phyloP scores from a whole-genome alignment of 2,888 invertebrate species.

The Catotricha subobsoleta region DNA sequence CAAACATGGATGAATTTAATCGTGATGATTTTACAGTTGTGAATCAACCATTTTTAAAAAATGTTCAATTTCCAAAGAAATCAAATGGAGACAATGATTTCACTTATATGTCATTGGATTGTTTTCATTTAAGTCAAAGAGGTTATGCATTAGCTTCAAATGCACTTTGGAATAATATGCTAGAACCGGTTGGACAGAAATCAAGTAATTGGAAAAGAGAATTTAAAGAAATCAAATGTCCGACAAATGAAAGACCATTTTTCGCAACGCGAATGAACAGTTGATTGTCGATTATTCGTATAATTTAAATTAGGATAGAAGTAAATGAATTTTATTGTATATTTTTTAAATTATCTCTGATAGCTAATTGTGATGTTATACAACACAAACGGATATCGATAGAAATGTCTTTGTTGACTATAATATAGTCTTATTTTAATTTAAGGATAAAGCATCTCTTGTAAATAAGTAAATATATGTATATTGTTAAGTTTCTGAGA shows the following conservation, averaged over 20 bases:
- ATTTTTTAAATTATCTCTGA: too few relatives aligned
- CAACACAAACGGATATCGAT: too few relatives aligned
- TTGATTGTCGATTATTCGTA: too few relatives aligned
- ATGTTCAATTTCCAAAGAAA: slow-evolving; percentile 27
- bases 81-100: slow-evolving; percentile 31
- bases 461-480: too few relatives aligned
- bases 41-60: slow-evolving; percentile 32
- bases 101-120: slow-evolving; percentile 37
- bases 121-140: slow-evolving; percentile 45
- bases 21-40: slow-evolving; percentile 39
- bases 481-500: too few relatives aligned
- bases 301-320: too few relatives aligned
- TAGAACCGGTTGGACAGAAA: slow-evolving; percentile 36
- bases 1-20: slow-evolving; percentile 16
- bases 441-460: too few relatives aligned
- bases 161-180: slow-evolving; percentile 41
- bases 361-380: too few relatives aligned
- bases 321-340: too few relatives aligned
- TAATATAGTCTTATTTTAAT: too few relatives aligned
- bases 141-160: slow-evolving; percentile 37
- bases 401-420: too few relatives aligned
- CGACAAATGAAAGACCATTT: slow-evolving; percentile 19
- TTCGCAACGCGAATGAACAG: too few relatives aligned
- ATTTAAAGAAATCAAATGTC: slow-evolving; percentile 22
- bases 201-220: slow-evolving; percentile 16